Base-by-base conservation (phyloP, 1,140 invertebrate genomes). In the Stegodyphus mimosarum region DNA sequence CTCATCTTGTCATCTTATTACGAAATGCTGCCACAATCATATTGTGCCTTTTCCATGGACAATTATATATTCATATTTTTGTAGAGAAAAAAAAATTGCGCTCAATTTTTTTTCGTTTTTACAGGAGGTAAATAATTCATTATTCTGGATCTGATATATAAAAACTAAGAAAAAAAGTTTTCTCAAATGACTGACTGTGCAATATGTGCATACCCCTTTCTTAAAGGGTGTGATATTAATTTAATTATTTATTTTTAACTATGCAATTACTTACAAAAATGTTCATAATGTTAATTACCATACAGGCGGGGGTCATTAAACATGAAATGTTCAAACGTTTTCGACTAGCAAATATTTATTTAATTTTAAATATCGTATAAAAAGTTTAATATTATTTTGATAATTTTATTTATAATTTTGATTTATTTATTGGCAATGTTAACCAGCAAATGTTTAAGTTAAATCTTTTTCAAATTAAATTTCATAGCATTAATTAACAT, bases 151-250 rank as follows among this genome's bases (percentile, higher is more conserved):
- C 11, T n/a, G 7, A 67, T 67, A 7, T 7, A 17, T 67, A 15
- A 67, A 67, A 67, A 67, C 7, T 67, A 15, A 67, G 64, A 67
- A 67, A 67, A 7, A n/a, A 6, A 6, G 2, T 17, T 33, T 33
- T 33, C 3, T 33, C 33, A 33, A 33, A 33, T 33, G 33, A 33
- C 7, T 67, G 55, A 67, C 3, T 51, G 78, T 81, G 78, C 78
- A 81, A 81, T 81, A 81, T 15, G 50, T 73, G 66, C 15, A 17
- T 15, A 33, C 4, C 78, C 70, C 78, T 17, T 67, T 15, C 6
- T 53, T 52, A 53, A 55, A 72, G 78, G 70, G 78, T 71, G 78
- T 81, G 78, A 72, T 71, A 81, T 81, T 72, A 81, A 72, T 81
- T 81, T 81, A 81, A 60, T 72, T 72, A 6, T 76, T 33, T 76